phyloP scores from a whole-genome alignment of 23 tunicate genomes.

The Trididemnum nubilum region DNA sequence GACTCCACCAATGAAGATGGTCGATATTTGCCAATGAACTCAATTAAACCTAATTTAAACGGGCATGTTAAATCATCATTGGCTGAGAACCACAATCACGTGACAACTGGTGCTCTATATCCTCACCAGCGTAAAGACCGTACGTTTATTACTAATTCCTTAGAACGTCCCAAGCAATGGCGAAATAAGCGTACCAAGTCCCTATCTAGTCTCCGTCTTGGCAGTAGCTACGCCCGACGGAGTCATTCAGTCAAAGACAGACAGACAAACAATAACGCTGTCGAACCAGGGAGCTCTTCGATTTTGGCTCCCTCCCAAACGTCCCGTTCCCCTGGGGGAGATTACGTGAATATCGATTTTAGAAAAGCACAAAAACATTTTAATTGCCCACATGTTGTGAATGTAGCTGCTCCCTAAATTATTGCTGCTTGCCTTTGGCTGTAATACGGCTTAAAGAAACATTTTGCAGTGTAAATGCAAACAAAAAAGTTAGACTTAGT shows the following conservation, averaged over 20 bases:
- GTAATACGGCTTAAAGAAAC: too few species aligned
- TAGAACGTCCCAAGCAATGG: constrained; percentile 35
- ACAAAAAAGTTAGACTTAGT: too few species aligned
- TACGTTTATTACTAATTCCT: constrained; percentile 34
- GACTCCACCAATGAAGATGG: background rate
- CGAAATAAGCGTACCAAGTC: constrained; percentile 38
- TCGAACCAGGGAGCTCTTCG: background rate
- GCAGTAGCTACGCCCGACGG: constrained; percentile 12
- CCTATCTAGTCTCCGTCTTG: background rate
- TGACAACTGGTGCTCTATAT: background rate
- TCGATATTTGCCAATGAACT: constrained; percentile 51
- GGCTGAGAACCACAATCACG: constrained; percentile 6
- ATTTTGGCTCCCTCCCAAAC: background rate
- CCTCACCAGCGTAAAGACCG: constrained; percentile 45
- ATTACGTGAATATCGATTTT: constrained; percentile 75
- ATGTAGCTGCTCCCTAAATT: background rate
- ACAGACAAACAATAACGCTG: background rate
- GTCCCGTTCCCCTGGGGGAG: constrained; percentile 55
- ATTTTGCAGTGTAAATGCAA: too few species aligned
- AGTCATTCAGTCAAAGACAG: constrained; percentile 24
- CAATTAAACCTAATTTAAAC: background rate
- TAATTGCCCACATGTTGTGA: background rate
- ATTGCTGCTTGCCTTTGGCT: too few species aligned
- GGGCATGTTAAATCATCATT: constrained; percentile 26
- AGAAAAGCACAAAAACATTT: constrained; percentile 55